A percentile compares a stretch with the other conserved stretches of the same genome.
Evolutionary conservation across 2,888 invertebrate genomes (phyloP).

Genomic region (Neocrepidodera transversa): DNA sequence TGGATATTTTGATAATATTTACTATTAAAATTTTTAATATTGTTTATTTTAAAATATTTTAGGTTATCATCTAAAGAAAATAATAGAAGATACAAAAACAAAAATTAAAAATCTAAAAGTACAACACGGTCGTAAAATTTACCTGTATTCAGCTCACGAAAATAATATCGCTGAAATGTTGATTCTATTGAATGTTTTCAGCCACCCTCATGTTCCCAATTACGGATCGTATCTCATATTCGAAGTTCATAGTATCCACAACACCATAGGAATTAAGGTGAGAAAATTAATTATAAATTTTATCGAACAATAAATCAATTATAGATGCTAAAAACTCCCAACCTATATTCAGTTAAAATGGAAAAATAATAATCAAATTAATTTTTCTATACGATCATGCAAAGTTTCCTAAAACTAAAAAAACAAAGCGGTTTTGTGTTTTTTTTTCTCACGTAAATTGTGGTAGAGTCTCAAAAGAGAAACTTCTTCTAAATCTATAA

Average conservation of each 20-base stretch:
- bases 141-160: conserved; percentile 63
- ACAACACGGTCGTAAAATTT: conserved; percentile 39
- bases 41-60: conserved; percentile 4
- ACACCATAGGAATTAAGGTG: conserved; percentile 49
- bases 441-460: too few relatives aligned
- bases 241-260: conserved; percentile 50
- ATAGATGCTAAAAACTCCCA: too few relatives aligned
- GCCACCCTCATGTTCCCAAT: conserved; percentile 56
- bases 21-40: background rate
- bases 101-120: conserved; percentile 33
- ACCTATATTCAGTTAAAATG: too few relatives aligned
- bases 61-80: conserved; percentile 47
- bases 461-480: too few relatives aligned
- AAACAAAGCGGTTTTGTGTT: too few relatives aligned
- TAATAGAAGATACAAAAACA: conserved; percentile 41
- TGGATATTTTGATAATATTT: too few relatives aligned
- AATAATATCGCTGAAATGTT: conserved; percentile 62
- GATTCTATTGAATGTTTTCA: conserved; percentile 59
- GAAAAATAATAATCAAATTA: too few relatives aligned
- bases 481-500: too few relatives aligned
- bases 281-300: too few relatives aligned
- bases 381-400: too few relatives aligned
- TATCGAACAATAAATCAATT: too few relatives aligned
- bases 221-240: conserved; percentile 55
- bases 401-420: too few relatives aligned